Conservation (phyloP, 2,888 invertebrate genomes). For the Epsilonema sp. region DNA sequence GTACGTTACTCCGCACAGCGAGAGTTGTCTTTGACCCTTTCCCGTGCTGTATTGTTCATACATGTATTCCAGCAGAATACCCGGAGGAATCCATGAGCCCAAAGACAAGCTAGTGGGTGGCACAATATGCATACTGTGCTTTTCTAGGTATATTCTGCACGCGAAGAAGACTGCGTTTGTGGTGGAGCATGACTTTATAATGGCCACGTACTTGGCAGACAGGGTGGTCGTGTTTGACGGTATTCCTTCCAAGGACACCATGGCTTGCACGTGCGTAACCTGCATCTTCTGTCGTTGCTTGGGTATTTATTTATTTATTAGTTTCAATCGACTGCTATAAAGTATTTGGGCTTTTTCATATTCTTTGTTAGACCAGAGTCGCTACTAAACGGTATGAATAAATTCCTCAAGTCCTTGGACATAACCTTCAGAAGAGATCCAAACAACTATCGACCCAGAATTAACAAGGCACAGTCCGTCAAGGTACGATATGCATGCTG, state of each 20-base stretch:
- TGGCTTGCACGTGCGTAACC: conserved; percentile 48
- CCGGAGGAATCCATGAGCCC: too few relatives aligned
- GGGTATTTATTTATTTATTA: not conserved
- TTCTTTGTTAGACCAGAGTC: conserved; percentile 50
- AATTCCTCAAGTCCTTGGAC: conserved; percentile 75
- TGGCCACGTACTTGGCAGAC: conserved; percentile 97
- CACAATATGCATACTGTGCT: not conserved
- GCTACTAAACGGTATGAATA: conserved; percentile 89
- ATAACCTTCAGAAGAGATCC: conserved; percentile 97
- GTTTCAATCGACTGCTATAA: not conserved
- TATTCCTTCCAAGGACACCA: conserved; percentile 62
- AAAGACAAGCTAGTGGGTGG: too few relatives aligned
- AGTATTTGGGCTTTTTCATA: not conserved
- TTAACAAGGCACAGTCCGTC: conserved; percentile 86
- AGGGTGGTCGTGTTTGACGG: conserved; percentile 97
- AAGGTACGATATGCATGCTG: conserved; percentile 44
- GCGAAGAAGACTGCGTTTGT: conserved; percentile 98
- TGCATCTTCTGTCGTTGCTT: not conserved
- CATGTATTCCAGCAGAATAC: too few relatives aligned
- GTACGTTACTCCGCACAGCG: too few relatives aligned
- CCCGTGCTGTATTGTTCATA: too few relatives aligned
- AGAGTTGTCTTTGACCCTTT: too few relatives aligned
- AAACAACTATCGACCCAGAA: conserved; percentile 91
- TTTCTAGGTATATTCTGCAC: conserved; percentile 63
- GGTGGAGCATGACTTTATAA: conserved; percentile 99